Conservation (phyloP, 2,888 invertebrate species). For the Fissipunctia ypsillon region DNA sequence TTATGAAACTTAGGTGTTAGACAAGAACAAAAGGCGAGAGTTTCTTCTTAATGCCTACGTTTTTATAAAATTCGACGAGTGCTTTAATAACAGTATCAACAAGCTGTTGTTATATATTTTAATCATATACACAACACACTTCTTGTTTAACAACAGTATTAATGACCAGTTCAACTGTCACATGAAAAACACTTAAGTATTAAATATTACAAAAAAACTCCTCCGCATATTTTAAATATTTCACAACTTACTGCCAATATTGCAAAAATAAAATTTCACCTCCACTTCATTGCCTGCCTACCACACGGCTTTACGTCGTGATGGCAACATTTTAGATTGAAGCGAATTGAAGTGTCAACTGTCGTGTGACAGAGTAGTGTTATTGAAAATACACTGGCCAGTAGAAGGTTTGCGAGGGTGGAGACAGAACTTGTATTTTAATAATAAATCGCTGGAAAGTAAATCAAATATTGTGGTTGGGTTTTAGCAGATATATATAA, state of each 20-base stretch:
- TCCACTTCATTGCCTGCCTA: constrained; percentile 43
- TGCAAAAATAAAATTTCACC: constrained; percentile 36
- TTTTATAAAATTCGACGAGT: background rate
- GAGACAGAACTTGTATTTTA: constrained; percentile 54
- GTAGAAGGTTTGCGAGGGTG: constrained; percentile 61
- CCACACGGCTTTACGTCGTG: constrained; percentile 41
- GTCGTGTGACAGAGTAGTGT: constrained; percentile 76
- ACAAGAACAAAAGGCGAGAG: background rate
- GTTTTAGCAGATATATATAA: too few relatives aligned
- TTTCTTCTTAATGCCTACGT: background rate
- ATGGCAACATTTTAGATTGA: constrained; percentile 80
- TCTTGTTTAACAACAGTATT: background rate
- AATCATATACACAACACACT: constrained; percentile 11
- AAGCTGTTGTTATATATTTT: constrained; percentile 5
- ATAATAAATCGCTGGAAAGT: background rate
- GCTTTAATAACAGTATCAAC: background rate
- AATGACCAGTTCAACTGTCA: constrained; percentile 14
- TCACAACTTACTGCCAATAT: constrained; percentile 32
- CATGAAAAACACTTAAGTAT: constrained; percentile 8
- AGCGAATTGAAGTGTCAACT: constrained; percentile 83
- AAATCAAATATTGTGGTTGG: background rate
- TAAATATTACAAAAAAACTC: constrained; percentile 27
- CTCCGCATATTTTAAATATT: constrained; percentile 13
- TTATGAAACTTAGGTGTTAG: background rate
- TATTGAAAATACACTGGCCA: constrained; percentile 78